These are phyloP conservation scores for Drosophila cardini DNA, from an alignment of 1,140 invertebrate species.

Conservation along the genomic window DNA sequence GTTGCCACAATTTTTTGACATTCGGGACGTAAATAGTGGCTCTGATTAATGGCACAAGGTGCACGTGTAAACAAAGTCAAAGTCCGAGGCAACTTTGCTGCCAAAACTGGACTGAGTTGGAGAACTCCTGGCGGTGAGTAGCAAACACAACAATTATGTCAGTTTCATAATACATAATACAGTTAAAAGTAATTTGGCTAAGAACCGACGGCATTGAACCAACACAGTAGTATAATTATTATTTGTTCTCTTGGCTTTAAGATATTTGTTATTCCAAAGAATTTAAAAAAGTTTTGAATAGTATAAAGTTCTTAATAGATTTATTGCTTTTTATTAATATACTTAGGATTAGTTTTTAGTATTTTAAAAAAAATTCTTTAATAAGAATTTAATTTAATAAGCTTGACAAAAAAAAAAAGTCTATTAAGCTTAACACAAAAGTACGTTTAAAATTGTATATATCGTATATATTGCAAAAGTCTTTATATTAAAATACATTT, in stretches of 20 bases:
- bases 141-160: background rate
- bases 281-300: too few relatives aligned
- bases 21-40: conserved; percentile 66
- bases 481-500: too few relatives aligned
- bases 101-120: conserved; percentile 11
- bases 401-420: too few relatives aligned
- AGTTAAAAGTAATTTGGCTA: background rate
- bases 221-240: background rate
- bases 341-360: too few relatives aligned
- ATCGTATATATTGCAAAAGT: too few relatives aligned
- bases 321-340: too few relatives aligned
- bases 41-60: conserved; percentile 63
- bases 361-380: too few relatives aligned
- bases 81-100: conserved; percentile 15
- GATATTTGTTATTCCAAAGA: too few relatives aligned
- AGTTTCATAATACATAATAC: background rate
- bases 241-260: background rate
- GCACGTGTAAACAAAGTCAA: conserved; percentile 30
- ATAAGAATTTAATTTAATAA: too few relatives aligned
- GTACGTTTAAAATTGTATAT: too few relatives aligned
- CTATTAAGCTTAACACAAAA: too few relatives aligned
- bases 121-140: conserved; percentile 44
- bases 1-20: conserved; percentile 73
- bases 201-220: background rate
- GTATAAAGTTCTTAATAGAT: too few relatives aligned